Evolutionary conservation across 2,888 invertebrate species (phyloP).

Genomic region (Papilio gigon): DNA sequence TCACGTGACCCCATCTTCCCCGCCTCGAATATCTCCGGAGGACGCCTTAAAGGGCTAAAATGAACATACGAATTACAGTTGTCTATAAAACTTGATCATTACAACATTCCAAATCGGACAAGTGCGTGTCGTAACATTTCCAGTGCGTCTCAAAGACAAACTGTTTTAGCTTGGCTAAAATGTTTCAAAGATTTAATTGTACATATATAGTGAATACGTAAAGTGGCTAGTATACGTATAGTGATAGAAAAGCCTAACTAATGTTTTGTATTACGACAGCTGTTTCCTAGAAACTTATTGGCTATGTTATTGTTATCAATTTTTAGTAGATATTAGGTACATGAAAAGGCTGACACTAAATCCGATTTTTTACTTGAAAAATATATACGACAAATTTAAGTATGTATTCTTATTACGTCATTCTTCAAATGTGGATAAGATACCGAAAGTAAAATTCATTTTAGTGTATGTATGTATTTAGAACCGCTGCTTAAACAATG

Average conservation of each 20-base stretch:
- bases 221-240: conserved; percentile 78
- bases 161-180: conserved; percentile 54
- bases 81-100: conserved; percentile 40
- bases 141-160: conserved; percentile 72
- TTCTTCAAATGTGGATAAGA: background rate
- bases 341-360: conserved; percentile 79
- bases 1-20: conserved; percentile 66
- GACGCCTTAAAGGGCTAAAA: conserved; percentile 57
- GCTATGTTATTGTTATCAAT: conserved; percentile 76
- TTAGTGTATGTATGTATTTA: background rate
- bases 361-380: conserved; percentile 64
- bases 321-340: conserved; percentile 77
- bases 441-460: conserved; percentile 6
- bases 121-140: conserved; percentile 46
- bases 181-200: conserved; percentile 53
- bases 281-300: conserved; percentile 81
- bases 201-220: conserved; percentile 57
- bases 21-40: conserved; percentile 73
- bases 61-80: background rate
- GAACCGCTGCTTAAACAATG: conserved; percentile 22
- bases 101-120: conserved; percentile 52
- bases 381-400: conserved; percentile 37
- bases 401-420: conserved; percentile 39
- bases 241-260: conserved; percentile 80
- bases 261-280: conserved; percentile 71